Evolutionary conservation across 2,888 invertebrate species (phyloP).

Genomic region (Phaonia tiefii): DNA sequence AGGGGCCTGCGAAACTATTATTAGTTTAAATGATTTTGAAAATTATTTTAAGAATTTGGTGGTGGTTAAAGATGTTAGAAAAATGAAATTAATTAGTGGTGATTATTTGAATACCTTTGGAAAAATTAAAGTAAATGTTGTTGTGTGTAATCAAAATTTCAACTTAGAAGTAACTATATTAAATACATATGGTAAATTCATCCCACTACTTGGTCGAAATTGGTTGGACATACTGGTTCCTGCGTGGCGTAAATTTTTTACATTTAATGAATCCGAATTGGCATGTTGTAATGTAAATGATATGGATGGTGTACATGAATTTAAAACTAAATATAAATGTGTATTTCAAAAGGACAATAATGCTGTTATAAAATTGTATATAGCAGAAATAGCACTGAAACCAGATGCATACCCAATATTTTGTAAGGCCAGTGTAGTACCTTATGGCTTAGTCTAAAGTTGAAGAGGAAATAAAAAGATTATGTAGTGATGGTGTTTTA

Average conservation of each 20-base stretch:
- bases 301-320: background rate
- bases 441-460: slow-evolving; percentile 47
- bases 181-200: slow-evolving; percentile 24
- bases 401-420: too few relatives aligned
- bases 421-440: slow-evolving; percentile 43
- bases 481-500: slow-evolving; percentile 39
- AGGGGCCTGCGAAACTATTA: slow-evolving; percentile 39
- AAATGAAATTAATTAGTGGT: slow-evolving; percentile 41
- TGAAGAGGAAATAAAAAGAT: slow-evolving; percentile 44
- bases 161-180: slow-evolving; percentile 42
- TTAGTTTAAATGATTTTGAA: slow-evolving; percentile 5
- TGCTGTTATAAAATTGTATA: slow-evolving; percentile 37
- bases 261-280: too few relatives aligned
- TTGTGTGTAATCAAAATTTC: slow-evolving; percentile 7
- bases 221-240: slow-evolving; percentile 39
- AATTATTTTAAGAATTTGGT: slow-evolving; percentile 25
- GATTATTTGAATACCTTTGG: slow-evolving; percentile 9
- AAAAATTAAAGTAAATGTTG: slow-evolving; percentile 7
- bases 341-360: too few relatives aligned
- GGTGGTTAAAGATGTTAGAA: slow-evolving; percentile 7
- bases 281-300: background rate
- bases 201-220: slow-evolving; percentile 31
- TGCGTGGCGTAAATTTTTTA: slow-evolving; percentile 21
- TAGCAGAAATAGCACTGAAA: slow-evolving; percentile 48
- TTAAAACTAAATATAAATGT: too few relatives aligned